Base-by-base conservation (phyloP, 2,797 vertebrate genomes). In the Tapirus indicus region DNA sequence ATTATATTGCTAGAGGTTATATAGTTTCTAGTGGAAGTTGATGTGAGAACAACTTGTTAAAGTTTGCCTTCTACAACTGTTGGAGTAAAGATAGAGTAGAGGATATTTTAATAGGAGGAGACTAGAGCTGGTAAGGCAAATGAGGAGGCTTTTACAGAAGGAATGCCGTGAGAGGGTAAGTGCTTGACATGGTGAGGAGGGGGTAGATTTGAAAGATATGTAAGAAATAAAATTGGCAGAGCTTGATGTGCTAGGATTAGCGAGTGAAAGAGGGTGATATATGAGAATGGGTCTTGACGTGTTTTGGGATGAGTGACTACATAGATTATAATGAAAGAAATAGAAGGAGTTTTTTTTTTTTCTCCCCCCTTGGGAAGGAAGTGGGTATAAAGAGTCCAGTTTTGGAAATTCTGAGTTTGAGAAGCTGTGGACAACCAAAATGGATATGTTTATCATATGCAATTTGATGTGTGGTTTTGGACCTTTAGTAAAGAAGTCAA, bases 401-500 rank as follows among this genome's bases (percentile, higher is more conserved):
- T 98, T 96, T 71, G 96, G 96, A 97, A 94, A 95, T 68, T 95
- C 54, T 94, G 95, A 95, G 47, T 84, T 96, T 82, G 84, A 75
- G 71, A 91, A 72, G 5, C 64, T 95, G 96, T 93, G 96, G 97
- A 87, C 56, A 95, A 95, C 95, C 97, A 88, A 95, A 97, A 97
- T 97, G 78, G 71, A 4, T 89, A 89, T 77, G 88, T 92, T 93
- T n/a, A n/a, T 71, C 62, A 62, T 79, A 72, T 62, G 72, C 72
- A 96, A 94, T 94, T 97, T 90, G 68, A 92, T 44, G 64, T 96
- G 96, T 96, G 95, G 95, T 62, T 97, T 97, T 98, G 96, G 87
- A 60, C 49, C n/a, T 89, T 96, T 38, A 49, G 47, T 32, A 18
- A 69, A 92, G 91, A 86, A 68, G 47, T 72, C 16, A 44, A 41